These are phyloP conservation scores for Lordiphosa collinella DNA, from an alignment of 1,140 invertebrate genomes.

Conservation along the genomic window DNA sequence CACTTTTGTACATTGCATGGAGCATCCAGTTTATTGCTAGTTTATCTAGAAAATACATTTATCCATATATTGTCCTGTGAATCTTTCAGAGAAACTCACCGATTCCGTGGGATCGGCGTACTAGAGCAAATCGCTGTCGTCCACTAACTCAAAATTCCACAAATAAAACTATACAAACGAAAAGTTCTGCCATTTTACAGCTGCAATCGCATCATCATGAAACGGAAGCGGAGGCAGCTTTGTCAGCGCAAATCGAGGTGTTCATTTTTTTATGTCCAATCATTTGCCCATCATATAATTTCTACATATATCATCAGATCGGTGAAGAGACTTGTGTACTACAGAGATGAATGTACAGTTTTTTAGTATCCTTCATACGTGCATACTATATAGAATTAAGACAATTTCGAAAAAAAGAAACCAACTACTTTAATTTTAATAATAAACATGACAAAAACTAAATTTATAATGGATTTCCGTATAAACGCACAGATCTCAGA, in stretches of 20 bases:
- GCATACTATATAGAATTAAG: constrained; percentile 57
- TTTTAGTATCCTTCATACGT: constrained; percentile 44
- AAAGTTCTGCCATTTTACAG: constrained; percentile 63
- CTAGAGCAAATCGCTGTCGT: constrained; percentile 48
- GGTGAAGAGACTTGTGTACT: constrained; percentile 43
- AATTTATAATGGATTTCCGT: neutral
- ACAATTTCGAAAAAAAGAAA: constrained; percentile 49
- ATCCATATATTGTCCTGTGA: constrained; percentile 35
- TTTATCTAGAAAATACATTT: constrained; percentile 10
- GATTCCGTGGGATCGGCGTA: constrained; percentile 45
- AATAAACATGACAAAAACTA: constrained; percentile 15
- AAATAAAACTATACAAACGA: constrained; percentile 43
- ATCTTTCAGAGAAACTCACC: constrained; percentile 60
- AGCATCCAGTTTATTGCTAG: constrained; percentile 11
- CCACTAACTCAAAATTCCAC: constrained; percentile 69
- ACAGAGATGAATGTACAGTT: constrained; percentile 13
- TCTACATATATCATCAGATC: constrained; percentile 50
- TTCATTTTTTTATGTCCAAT: constrained; percentile 52
- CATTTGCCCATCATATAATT: constrained; percentile 23
- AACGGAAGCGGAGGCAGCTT: constrained; percentile 27
- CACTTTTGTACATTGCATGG: constrained; percentile 31
- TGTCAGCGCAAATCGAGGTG: constrained; percentile 64
- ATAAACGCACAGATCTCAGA: too few species aligned
- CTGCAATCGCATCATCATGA: constrained; percentile 36
- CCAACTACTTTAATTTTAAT: constrained; percentile 26